These are phyloP conservation scores for Acanthococcus lagerstroemiae DNA, from an alignment of 2,888 invertebrate species.

Conservation along the genomic window DNA sequence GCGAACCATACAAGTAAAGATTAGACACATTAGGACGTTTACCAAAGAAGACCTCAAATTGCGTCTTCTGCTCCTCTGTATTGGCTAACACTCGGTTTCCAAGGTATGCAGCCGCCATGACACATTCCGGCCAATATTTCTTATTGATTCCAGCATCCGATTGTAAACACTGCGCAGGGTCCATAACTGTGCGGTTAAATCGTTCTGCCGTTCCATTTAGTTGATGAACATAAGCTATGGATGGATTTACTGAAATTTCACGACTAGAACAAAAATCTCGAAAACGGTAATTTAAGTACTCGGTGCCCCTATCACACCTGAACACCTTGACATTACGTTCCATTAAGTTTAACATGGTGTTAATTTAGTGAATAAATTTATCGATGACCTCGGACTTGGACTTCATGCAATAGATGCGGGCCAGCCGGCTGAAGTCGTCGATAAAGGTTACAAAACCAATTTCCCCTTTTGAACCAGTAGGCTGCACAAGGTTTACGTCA, in stretches of 20 bases:
- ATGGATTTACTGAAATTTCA: constrained; percentile 32
- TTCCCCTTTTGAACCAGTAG: constrained; percentile 32
- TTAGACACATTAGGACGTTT: constrained; percentile 38
- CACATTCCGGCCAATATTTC: constrained; percentile 26
- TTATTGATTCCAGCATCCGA: not conserved
- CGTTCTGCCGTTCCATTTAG: constrained; percentile 32
- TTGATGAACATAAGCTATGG: constrained; percentile 28
- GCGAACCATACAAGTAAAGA: constrained; percentile 38
- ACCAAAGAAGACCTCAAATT: constrained; percentile 37
- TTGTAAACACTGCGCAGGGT: not conserved
- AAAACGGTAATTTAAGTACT: constrained; percentile 33
- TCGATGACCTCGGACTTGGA: constrained; percentile 33
- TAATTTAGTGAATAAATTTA: constrained; percentile 32
- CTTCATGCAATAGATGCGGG: constrained; percentile 33
- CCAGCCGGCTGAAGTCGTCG: constrained; percentile 35
- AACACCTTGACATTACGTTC: constrained; percentile 29
- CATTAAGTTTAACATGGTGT: constrained; percentile 29
- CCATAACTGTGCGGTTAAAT: constrained; percentile 20
- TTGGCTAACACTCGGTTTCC: constrained; percentile 31
- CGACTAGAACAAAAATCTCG: constrained; percentile 21
- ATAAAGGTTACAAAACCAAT: constrained; percentile 35
- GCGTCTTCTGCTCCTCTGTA: constrained; percentile 35
- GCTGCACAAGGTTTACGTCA: constrained; percentile 4
- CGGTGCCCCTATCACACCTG: constrained; percentile 30
- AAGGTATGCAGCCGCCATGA: constrained; percentile 12